Evolutionary conservation across 1,140 invertebrate genomes (phyloP).

Genomic region (Onthophagus taurus): DNA sequence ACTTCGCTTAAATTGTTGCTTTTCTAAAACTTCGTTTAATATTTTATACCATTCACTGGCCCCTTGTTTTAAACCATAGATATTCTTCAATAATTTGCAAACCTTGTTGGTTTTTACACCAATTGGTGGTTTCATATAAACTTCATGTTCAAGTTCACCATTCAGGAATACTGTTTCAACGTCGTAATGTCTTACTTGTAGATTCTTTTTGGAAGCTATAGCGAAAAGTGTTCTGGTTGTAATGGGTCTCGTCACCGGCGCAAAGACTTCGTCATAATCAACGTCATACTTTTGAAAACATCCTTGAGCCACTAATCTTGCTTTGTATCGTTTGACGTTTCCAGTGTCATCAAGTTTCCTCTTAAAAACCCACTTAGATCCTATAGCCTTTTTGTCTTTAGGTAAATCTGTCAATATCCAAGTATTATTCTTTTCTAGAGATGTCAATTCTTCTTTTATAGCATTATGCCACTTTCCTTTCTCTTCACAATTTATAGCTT

Average conservation of each 20-base stretch:
- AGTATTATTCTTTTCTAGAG: slow-evolving; percentile 30
- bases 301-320: slow-evolving; percentile 5
- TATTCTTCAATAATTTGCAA: too few relatives aligned
- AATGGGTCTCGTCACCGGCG: not conserved
- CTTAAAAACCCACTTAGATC: slow-evolving; percentile 32
- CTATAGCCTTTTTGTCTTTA: slow-evolving; percentile 19
- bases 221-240: not conserved
- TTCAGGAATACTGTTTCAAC: slow-evolving; percentile 1
- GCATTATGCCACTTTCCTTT: slow-evolving; percentile 28
- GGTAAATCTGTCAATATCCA: slow-evolving; percentile 27
- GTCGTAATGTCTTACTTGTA: slow-evolving; percentile 1
- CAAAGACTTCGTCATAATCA: slow-evolving; percentile 5
- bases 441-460: slow-evolving; percentile 28
- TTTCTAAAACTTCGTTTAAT: too few relatives aligned
- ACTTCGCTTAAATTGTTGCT: too few relatives aligned
- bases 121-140: too few relatives aligned
- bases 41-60: too few relatives aligned
- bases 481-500: too few relatives aligned
- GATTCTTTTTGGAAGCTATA: not conserved
- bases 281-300: not conserved
- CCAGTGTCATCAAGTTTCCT: slow-evolving; percentile 20
- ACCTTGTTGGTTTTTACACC: too few relatives aligned
- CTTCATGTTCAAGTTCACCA: too few relatives aligned
- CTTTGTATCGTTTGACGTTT: slow-evolving; percentile 20
- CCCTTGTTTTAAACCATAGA: too few relatives aligned